phyloP scores from a whole-genome alignment of 2,797 vertebrate genomes.

The Phoebastria nigripes region DNA sequence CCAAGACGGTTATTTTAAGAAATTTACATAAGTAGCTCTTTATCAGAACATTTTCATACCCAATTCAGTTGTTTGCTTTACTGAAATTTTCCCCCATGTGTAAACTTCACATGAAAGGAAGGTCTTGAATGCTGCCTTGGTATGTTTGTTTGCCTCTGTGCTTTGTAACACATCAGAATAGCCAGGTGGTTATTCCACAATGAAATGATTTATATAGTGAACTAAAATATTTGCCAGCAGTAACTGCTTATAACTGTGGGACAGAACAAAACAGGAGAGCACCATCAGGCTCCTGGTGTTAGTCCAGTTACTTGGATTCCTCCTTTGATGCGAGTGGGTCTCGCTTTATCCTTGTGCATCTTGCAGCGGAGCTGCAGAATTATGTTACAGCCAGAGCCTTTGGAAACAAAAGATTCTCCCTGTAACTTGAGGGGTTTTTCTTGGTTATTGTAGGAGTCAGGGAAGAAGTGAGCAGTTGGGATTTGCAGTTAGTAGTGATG shows the following conservation, averaged over 20 bases:
- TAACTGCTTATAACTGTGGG: neutral
- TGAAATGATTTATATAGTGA: neutral
- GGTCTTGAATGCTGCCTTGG: neutral
- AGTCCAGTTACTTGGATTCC: neutral
- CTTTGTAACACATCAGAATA: neutral
- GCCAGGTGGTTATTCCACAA: neutral
- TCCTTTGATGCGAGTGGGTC: accelerated
- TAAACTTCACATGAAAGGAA: neutral
- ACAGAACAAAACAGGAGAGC: neutral
- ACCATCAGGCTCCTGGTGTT: neutral
- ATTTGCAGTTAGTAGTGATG: neutral
- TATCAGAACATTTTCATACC: neutral
- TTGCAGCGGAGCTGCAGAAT: neutral
- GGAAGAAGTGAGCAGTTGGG: neutral
- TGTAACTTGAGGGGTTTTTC: accelerated
- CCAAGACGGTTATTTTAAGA: neutral
- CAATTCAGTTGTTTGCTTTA: neutral
- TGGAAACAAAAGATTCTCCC: neutral
- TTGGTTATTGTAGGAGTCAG: accelerated
- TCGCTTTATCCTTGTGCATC: neutral
- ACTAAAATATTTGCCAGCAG: neutral
- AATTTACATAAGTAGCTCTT: neutral
- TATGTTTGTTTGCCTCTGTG: neutral
- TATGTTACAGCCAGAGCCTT: neutral
- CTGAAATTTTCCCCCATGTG: neutral